Evolutionary conservation across 2,113 vertebrate genomes (phyloP).

Genomic region (Cynocephalus volans): DNA sequence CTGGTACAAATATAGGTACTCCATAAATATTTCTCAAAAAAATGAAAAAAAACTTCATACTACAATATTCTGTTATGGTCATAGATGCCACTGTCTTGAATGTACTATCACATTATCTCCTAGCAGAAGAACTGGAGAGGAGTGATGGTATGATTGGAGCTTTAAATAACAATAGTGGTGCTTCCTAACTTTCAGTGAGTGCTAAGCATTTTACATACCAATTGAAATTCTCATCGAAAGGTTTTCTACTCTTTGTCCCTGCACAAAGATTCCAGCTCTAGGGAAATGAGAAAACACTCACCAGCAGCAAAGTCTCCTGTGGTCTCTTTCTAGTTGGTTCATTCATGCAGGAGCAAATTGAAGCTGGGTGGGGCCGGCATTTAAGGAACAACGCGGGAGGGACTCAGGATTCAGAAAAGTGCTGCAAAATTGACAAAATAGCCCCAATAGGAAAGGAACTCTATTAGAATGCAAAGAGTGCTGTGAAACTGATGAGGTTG

Average conservation of each 20-base stretch:
- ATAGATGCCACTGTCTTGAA: neutral
- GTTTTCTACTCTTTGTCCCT: conserved; percentile 7
- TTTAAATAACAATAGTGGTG: neutral
- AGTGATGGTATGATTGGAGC: neutral
- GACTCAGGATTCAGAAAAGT: conserved; percentile 54
- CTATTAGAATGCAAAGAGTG: neutral
- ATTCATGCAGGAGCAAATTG: neutral
- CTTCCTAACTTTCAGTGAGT: neutral
- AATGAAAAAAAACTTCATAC: neutral
- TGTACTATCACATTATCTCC: neutral
- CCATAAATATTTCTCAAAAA: neutral
- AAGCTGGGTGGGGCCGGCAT: neutral
- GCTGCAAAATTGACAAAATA: conserved; percentile 43
- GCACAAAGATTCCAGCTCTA: neutral
- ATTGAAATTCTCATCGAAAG: neutral
- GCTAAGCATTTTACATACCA: neutral
- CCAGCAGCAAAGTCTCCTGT: neutral
- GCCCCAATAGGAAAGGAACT: neutral
- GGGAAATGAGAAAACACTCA: conserved; percentile 59
- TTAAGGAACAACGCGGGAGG: conserved; percentile 47
- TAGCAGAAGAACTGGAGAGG: neutral
- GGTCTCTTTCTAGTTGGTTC: conserved; percentile 9
- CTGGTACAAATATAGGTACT: neutral
- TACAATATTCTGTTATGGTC: neutral
- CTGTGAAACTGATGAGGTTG: neutral